Percentiles rank a stretch among this genome's conserved stretches.
Conservation (phyloP, 2,113 vertebrate genomes). For the Abramis brama region DNA sequence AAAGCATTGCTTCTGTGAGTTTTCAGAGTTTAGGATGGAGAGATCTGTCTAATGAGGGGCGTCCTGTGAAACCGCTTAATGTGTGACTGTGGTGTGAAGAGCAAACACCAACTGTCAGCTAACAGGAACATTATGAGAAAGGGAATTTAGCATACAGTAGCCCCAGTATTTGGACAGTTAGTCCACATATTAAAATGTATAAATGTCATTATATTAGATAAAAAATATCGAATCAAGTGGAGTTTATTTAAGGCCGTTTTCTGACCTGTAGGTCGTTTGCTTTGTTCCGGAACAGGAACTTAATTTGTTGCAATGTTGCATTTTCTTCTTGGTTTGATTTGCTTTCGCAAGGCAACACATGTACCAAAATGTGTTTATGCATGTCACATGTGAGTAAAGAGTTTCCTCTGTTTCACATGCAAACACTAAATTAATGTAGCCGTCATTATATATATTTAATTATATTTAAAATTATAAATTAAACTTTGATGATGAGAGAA, state of each 20-base stretch:
- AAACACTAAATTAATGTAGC: too few relatives aligned
- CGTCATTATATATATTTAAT: too few relatives aligned
- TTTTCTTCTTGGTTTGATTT: too few relatives aligned
- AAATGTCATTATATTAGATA: not conserved
- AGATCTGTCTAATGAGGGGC: conserved; percentile 33
- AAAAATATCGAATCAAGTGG: not conserved
- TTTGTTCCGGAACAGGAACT: too few relatives aligned
- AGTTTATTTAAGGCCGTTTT: not conserved
- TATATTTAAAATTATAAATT: too few relatives aligned
- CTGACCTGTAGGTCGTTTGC: too few relatives aligned
- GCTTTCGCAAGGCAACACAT: too few relatives aligned
- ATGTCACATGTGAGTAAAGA: too few relatives aligned
- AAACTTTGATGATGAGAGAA: too few relatives aligned
- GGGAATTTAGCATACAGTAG: conserved; percentile 27
- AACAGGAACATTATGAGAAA: conserved; percentile 40
- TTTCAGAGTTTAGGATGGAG: conserved; percentile 7
- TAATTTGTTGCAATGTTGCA: too few relatives aligned
- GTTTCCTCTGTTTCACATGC: too few relatives aligned
- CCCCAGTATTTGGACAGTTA: not conserved
- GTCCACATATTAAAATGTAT: not conserved
- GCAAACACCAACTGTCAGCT: conserved; percentile 39
- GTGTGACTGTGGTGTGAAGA: conserved; percentile 36
- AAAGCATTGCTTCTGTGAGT: not conserved
- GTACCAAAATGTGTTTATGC: too few relatives aligned
- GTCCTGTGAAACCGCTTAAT: conserved; percentile 27